Evolutionary conservation across 2,888 invertebrate species (phyloP), one percentile per base, ranked within the genome.

Genomic region (Macrosoma leucophasiata): DNA sequence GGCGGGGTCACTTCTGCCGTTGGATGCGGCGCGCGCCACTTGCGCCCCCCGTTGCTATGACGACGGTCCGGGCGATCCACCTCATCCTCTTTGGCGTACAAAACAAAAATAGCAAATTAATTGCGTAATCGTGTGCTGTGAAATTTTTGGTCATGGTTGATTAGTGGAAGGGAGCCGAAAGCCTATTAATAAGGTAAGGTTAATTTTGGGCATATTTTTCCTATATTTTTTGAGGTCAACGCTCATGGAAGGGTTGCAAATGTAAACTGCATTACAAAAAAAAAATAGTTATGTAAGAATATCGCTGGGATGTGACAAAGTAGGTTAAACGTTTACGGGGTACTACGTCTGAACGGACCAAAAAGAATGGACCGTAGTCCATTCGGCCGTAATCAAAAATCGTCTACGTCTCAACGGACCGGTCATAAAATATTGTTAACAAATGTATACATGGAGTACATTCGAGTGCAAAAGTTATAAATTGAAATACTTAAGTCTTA

Each of bases 61-160:
- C 69, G 47, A 82, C 82, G 48, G 63, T 73, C 81, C 79, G 78
- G 79, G 70, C 71, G 73, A 68, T 71, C 72, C 63, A 60, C 69
- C 70, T 66, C 61, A 60, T 67, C 70, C 69, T 71, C 66, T 62
- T 55, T 59, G 49, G 55, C 58, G 63, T 58, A 70, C 62, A 70
- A 79, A 81, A 81, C 76, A 79, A 77, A 81, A 82, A 79, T 79
- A 79, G 76, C 76, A 63, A 76, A 79, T 77, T 79, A 77, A 78
- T 78, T 75, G 68, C 77, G 75, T 73, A 78, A 78, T 71, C 70
- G 68, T 69, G 71, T 68, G 56, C 62, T 56, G 63, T 70, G 60
- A 68, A 67, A 62, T 65, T 66, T 72, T 67, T 66, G 30, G 7
- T 30, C 19, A 23, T 21, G 40, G 23, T 36, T 41, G 31, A 43